These are phyloP conservation scores for Tenthredo livida DNA, from an alignment of 2,888 invertebrate genomes.

Conservation along the genomic window DNA sequence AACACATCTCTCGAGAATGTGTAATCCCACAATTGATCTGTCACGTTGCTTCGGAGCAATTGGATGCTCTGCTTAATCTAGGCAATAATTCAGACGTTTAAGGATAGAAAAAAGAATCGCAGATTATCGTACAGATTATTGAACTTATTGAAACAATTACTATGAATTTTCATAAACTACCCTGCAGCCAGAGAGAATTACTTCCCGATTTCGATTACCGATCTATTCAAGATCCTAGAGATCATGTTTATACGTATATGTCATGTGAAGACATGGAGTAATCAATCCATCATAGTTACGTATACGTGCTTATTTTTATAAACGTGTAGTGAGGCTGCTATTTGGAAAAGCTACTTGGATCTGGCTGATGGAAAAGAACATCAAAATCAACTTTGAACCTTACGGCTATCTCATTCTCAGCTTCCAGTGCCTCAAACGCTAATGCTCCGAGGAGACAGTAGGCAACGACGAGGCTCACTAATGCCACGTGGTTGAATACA, in stretches of 20 bases:
- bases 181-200: not conserved
- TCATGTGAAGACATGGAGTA: not conserved
- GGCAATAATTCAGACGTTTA: not conserved
- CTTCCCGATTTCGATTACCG: not conserved
- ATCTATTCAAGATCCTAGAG: not conserved
- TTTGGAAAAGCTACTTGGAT: not conserved
- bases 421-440: constrained; percentile 89
- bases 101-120: constrained; percentile 38
- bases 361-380: not conserved
- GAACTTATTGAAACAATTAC: not conserved
- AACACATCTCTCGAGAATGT: constrained; percentile 84
- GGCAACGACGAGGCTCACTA: constrained; percentile 92
- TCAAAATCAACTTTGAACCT: constrained; percentile 59
- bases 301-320: not conserved
- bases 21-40: constrained; percentile 89
- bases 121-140: not conserved
- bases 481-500: constrained; percentile 92
- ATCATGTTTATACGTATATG: not conserved
- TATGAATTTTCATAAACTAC: not conserved
- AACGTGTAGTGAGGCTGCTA: not conserved
- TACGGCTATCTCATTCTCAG: constrained; percentile 87
- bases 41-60: constrained; percentile 86
- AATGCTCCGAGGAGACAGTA: constrained; percentile 94
- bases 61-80: constrained; percentile 90
- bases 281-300: not conserved